Evolutionary conservation across 2,113 vertebrate species (phyloP), one percentile per base, ranked within the genome.

Genomic region (Sinocyclocheilus maitianheensis): DNA sequence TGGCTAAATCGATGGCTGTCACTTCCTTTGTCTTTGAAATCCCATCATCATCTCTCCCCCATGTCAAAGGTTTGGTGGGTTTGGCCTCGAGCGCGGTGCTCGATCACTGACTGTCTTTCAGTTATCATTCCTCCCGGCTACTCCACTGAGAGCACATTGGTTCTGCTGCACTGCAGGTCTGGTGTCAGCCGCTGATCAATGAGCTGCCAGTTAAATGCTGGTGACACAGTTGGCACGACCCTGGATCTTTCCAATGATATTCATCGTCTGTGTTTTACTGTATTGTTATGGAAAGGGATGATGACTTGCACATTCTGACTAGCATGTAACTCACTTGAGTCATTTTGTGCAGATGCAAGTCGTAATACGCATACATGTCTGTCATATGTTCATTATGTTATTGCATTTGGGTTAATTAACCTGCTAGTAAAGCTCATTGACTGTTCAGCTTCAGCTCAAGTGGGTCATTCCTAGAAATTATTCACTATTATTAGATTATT

Each of bases 51-150:
- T 53, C 20, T 48, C 37, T 11, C 55, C 83, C 48, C 48, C 37
- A 40, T 67, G 62, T 85, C 84, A 77, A 13, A 77, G 58, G 12
- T 83, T 82, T 55, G 43, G 63, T 20, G 26, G 48, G 62, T 83
- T 77, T 58, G 37, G 22, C 83, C 85, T 80, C 26, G 11, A 82
- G 77, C 14, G 16, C 69, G 18, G 26, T 20, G 67, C 62, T 89
- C 40, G 53, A 89, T 87, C 88, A 82, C 37, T 77, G 77, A 62
- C 46, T 79, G 86, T 88, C 85, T 79, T 75, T 82, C 83, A 85
- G 87, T 76, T 60, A 58, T 86, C 83, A 69, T 83, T 48, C 30
- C 37, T 40, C 16, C 46, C 18, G 46, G 76, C 84, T 80, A 55
- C 62, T 79, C 20, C 58, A 48, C 77, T 11, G 14, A 87, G 62